Evolutionary conservation across 2,888 invertebrate genomes (phyloP), one percentile per base, ranked within the genome.

Genomic region (Dorcus parallelipipedus): DNA sequence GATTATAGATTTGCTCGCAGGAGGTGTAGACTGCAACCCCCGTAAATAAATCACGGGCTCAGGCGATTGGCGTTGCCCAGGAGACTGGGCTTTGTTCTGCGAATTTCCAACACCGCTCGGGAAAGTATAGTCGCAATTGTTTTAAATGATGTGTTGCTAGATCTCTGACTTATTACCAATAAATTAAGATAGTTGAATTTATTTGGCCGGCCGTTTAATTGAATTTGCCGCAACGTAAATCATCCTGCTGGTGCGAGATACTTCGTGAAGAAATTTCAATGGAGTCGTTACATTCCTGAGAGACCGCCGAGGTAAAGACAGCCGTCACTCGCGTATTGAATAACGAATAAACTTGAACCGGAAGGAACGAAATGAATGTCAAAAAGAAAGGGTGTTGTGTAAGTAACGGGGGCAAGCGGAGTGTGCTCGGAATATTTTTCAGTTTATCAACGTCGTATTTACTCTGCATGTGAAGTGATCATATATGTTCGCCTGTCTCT

Each of bases 401-500:
- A 60, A 65, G 60, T 65, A 67, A 64, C 52, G 69, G 63, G 61
- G 64, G 61, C 64, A 69, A 61, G 62, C 55, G 64, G 58, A 62
- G 63, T 69, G 68, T 70, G 69, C 63, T 57, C 62, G 51, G 69
- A 69, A 70, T 69, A 70, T 70, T 67, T 66, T 57, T 58, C 60
- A 60, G 63, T 64, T 63, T 66, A 64, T 64, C 63, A 64, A 57
- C 58, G 61, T 59, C 63, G 58, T 59, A 50, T 61, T 60, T 62
- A 54, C 64, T 60, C 59, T 52, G 52, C 42, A 43, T 51, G 48
- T 41, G 61, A 45, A 54, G 54, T 55, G 56, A 47, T 66, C 69
- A 64, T 64, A 66, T 62, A 58, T 64, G 66, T 68, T 61, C 64
- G 59, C 67, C 64, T 65, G 48, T 48, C 55, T 55, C 60, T 56